phyloP scores from a whole-genome alignment of 2,888 invertebrate genomes.

The Pomacea canaliculata region DNA sequence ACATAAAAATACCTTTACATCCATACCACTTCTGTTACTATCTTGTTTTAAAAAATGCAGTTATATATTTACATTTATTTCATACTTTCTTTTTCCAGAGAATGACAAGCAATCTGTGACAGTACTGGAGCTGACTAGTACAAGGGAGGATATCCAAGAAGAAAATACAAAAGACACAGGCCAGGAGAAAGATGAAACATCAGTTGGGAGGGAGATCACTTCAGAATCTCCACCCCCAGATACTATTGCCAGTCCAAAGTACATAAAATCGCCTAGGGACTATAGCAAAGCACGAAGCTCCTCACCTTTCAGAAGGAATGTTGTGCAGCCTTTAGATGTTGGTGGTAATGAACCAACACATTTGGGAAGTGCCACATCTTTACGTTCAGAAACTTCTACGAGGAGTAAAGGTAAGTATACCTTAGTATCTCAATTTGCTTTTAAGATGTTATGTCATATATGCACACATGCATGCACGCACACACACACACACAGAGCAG shows the following conservation, averaged over 20 bases:
- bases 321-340: constrained; percentile 34
- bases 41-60: too few species aligned
- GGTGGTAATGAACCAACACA: background rate
- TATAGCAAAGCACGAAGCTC: constrained; percentile 24
- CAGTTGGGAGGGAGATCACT: background rate
- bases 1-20: too few species aligned
- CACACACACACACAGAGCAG: background rate
- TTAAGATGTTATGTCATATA: too few species aligned
- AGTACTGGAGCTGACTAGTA: background rate
- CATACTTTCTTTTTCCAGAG: too few species aligned
- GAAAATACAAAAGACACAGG: constrained; percentile 31
- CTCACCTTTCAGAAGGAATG: constrained; percentile 39
- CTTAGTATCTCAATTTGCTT: too few species aligned
- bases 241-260: constrained; percentile 13
- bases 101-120: too few species aligned
- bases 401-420: constrained; percentile 18
- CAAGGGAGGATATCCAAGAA: constrained; percentile 11
- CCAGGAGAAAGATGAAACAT: constrained; percentile 21
- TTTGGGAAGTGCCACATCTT: constrained; percentile 24
- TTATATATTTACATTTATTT: too few species aligned
- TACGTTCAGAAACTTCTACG: constrained; percentile 20
- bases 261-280: constrained; percentile 15
- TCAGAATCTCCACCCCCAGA: background rate
- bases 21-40: too few species aligned
- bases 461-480: background rate